Evolutionary conservation across 1,140 invertebrate genomes (phyloP).

Genomic region (Andrena cerasifolii): DNA sequence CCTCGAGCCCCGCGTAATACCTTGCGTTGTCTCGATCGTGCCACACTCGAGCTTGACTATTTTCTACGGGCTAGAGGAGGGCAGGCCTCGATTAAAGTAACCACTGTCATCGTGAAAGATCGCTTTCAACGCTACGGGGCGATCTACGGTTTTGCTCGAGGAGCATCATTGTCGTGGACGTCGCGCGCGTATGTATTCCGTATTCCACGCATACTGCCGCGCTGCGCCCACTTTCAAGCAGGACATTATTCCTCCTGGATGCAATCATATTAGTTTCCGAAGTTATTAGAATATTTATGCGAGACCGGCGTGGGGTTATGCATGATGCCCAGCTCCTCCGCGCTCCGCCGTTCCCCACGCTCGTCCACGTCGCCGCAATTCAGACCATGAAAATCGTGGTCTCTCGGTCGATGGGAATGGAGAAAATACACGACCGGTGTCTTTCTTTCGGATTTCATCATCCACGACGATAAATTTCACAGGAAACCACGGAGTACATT

Average conservation of each 20-base stretch:
- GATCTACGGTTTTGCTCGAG: conserved; percentile 46
- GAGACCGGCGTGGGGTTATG: conserved; percentile 52
- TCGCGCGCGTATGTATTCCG: conserved; percentile 51
- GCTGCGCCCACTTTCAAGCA: conserved; percentile 47
- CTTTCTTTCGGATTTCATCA: background rate
- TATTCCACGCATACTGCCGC: conserved; percentile 54
- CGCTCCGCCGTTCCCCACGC: conserved; percentile 20
- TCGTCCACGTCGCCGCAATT: conserved; percentile 15
- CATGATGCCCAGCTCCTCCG: conserved; percentile 33
- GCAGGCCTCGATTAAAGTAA: conserved; percentile 54
- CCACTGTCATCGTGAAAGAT: conserved; percentile 58
- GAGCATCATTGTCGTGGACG: conserved; percentile 15
- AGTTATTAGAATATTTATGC: conserved; percentile 76
- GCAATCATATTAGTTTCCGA: conserved; percentile 74
- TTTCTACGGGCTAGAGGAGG: conserved; percentile 5
- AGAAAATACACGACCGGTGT: background rate
- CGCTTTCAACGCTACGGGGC: conserved; percentile 30
- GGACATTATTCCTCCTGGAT: conserved; percentile 66
- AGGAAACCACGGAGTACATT: no score
- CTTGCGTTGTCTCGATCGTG: background rate
- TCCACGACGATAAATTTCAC: background rate
- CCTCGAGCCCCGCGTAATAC: conserved; percentile 2
- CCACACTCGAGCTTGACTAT: conserved; percentile 34
- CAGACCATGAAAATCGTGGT: conserved; percentile 38
- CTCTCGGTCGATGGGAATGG: conserved; percentile 3